These are phyloP conservation scores for Glossophaga mutica DNA, from an alignment of 2,797 vertebrate genomes.

Conservation along the genomic window DNA sequence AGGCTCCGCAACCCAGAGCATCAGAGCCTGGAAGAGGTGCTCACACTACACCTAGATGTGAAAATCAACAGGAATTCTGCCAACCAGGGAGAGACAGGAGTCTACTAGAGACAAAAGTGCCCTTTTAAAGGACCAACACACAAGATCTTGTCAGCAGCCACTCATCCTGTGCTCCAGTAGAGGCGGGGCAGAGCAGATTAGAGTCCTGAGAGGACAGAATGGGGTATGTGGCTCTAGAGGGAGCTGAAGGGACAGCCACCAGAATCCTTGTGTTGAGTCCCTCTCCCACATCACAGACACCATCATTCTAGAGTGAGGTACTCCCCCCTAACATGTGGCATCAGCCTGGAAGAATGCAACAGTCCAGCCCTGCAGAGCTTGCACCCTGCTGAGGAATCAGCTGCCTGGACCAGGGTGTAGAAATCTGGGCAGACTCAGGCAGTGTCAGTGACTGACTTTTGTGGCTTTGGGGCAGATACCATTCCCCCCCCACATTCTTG, in stretches of 20 bases:
- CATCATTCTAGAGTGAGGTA: neutral
- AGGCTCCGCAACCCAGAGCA: neutral
- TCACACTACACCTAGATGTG: neutral
- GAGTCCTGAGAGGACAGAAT: neutral
- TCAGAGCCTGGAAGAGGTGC: neutral
- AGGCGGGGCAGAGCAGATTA: neutral
- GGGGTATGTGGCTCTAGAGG: neutral
- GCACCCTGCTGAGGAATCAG: neutral
- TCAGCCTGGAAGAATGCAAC: neutral
- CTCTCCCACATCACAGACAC: neutral
- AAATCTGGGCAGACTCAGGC: neutral
- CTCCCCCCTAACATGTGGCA: too few relatives aligned
- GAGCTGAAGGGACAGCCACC: neutral
- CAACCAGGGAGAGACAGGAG: neutral
- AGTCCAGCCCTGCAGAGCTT: neutral
- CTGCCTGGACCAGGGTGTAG: neutral
- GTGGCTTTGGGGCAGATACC: neutral
- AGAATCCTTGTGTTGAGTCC: neutral
- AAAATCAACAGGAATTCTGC: neutral
- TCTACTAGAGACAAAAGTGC: neutral
- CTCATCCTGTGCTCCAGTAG: neutral
- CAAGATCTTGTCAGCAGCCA: neutral
- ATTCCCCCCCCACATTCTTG: neutral
- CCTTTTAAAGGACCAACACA: neutral
- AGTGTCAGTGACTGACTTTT: neutral